phyloP scores from a whole-genome alignment of 2,888 invertebrate genomes.

The Cephus runcator region DNA sequence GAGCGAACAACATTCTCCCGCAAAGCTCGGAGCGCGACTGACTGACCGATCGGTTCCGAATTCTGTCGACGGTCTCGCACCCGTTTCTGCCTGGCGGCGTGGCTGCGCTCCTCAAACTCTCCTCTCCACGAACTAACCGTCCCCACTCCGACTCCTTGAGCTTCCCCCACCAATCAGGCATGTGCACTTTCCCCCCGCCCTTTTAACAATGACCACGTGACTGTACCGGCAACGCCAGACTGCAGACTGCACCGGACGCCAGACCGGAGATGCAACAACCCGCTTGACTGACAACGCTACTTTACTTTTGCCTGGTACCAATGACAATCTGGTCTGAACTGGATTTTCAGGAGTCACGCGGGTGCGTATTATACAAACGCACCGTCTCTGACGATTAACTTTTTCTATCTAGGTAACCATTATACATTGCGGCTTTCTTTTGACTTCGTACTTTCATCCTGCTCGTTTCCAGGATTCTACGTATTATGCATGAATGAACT shows the following conservation, averaged over 20 bases:
- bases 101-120: conserved; percentile 28
- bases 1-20: conserved; percentile 18
- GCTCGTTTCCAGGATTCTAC: not conserved
- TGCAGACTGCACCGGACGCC: not conserved
- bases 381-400: not conserved
- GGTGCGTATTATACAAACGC: conserved; percentile 40
- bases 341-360: conserved; percentile 31
- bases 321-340: not conserved
- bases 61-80: conserved; percentile 52
- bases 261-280: conserved; percentile 23
- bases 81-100: conserved; percentile 52
- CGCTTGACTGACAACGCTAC: conserved; percentile 55
- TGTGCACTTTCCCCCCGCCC: conserved; percentile 33
- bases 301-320: conserved; percentile 48
- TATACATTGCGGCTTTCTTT: not conserved
- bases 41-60: conserved; percentile 40
- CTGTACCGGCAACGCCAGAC: not conserved
- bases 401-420: not conserved
- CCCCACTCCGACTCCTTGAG: conserved; percentile 25
- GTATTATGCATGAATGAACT: not conserved
- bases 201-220: not conserved
- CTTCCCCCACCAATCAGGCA: conserved; percentile 23
- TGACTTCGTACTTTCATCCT: not conserved
- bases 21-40: conserved; percentile 49
- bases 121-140: conserved; percentile 30